Evolutionary conservation across 2,113 vertebrate genomes (phyloP).

Genomic region (Thinocorus orbignyianus): DNA sequence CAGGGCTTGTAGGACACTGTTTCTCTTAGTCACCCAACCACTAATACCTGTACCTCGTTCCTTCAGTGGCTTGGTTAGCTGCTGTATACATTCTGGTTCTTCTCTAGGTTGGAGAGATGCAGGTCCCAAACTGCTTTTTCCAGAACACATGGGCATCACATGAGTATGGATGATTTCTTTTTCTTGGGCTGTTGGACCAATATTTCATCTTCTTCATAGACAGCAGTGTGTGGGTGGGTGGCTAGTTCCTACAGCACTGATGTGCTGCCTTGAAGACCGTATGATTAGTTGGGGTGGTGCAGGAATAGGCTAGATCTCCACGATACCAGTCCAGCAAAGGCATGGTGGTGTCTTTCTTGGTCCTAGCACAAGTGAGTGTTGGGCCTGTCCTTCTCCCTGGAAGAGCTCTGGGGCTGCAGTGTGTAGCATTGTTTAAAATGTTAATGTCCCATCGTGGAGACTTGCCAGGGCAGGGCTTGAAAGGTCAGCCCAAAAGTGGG

Average conservation of each 20-base stretch:
- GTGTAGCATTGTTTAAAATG: background rate
- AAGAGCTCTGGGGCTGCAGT: background rate
- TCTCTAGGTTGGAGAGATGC: background rate
- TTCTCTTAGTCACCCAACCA: background rate
- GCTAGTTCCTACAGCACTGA: background rate
- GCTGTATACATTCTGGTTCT: background rate
- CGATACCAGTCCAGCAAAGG: background rate
- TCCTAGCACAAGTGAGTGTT: background rate
- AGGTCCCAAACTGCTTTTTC: background rate
- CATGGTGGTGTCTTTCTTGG: background rate
- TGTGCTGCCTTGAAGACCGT: background rate
- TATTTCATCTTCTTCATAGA: background rate
- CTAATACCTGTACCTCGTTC: background rate
- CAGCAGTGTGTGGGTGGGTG: background rate
- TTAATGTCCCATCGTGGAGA: background rate
- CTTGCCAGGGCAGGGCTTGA: background rate
- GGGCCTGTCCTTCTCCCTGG: background rate
- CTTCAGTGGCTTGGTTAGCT: background rate
- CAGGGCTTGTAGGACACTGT: background rate
- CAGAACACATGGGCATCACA: accelerated
- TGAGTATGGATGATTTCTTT: background rate
- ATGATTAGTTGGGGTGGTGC: background rate
- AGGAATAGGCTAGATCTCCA: background rate
- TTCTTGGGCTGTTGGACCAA: background rate
- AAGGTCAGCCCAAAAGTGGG: background rate